These are phyloP conservation scores for Rhinoraja longicauda DNA, from an alignment of 2,797 vertebrate genomes.

Conservation along the genomic window DNA sequence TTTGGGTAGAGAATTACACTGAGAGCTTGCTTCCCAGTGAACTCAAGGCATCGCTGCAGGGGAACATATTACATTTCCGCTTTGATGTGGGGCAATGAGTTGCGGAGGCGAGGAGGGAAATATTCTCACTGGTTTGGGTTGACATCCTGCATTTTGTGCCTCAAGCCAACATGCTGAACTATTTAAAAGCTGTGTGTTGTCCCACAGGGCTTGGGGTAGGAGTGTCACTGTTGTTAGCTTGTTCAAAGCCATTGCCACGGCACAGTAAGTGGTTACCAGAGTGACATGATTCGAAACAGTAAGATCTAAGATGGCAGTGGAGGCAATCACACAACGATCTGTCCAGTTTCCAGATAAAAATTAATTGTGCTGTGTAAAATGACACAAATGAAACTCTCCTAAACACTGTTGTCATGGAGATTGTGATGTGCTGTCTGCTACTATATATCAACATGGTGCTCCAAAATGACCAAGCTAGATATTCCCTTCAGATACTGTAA, in stretches of 20 bases:
- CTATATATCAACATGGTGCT: background rate
- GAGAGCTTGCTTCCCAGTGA: background rate
- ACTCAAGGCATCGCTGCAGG: slow-evolving; percentile 19
- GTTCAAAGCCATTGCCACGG: slow-evolving; percentile 10
- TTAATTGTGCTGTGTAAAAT: slow-evolving; percentile 27
- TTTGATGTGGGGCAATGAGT: slow-evolving; percentile 22
- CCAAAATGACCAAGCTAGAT: background rate
- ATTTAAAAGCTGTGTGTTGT: slow-evolving; percentile 35
- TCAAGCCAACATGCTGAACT: slow-evolving; percentile 17
- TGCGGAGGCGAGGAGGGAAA: slow-evolving; percentile 15
- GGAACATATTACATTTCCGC: slow-evolving; percentile 9
- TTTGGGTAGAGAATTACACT: background rate
- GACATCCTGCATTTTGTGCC: slow-evolving; percentile 18
- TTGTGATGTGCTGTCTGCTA: background rate
- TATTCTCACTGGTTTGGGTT: slow-evolving; percentile 16
- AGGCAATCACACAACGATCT: background rate
- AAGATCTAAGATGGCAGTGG: slow-evolving; percentile 11
- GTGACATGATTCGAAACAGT: background rate
- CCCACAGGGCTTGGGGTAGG: background rate
- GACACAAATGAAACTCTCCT: background rate
- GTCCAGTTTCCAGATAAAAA: slow-evolving; percentile 14
- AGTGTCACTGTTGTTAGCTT: background rate
- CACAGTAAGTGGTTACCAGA: slow-evolving; percentile 11
- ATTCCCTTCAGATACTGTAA: background rate
- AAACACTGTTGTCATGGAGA: slow-evolving; percentile 28